Evolutionary conservation across 2,113 vertebrate species (phyloP), one percentile per base, ranked within the genome.

Genomic region (Calcarius ornatus): DNA sequence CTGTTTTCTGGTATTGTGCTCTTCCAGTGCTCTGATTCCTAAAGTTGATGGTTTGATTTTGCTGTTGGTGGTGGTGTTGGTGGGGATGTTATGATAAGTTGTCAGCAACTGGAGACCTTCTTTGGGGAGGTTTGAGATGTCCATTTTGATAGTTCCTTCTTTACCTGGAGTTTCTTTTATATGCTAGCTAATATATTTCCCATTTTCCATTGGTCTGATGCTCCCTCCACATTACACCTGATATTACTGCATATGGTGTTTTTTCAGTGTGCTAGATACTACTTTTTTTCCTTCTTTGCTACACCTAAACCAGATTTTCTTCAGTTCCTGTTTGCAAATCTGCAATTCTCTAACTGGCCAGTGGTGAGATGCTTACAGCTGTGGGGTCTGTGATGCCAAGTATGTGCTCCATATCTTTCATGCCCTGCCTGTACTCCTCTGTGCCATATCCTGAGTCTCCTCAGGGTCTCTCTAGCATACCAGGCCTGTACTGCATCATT

Each of bases 311-410:
- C 14, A 15, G 23, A 25, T 25, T 81, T 75, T 92, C 15, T 38
- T 63, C 35, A 38, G 40, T 42, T 92, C 16, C 10, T 42, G 5
- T 25, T n/a, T 65, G 15, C 27, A 75, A 23, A 8, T 66, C 22
- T 71, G 21, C 21, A 33, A 10, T 66, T 90, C 38, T 71, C 27
- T 63, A 33, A 48, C 15, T 40, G 28, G 13, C 7, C n/a, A 37
- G 11, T 45, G 53, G 35, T 63, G 37, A 68, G 57, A 59, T 64
- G 25, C 25, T 81, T 85, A 19, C 5, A 56, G 10, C 33, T 43
- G 14, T 20, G 24, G 3, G 1, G 7, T 66, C n/a, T 79, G 7
- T 0, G 0, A 15, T 64, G 17, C 42, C 19, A 85, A 59, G 7
- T 18, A 16, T 47, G 33, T 84, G 33, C 18, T 21, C 14, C 3